These are phyloP conservation scores for Metopia argyrocephala DNA, from an alignment of 2,888 invertebrate species.

Conservation along the genomic window DNA sequence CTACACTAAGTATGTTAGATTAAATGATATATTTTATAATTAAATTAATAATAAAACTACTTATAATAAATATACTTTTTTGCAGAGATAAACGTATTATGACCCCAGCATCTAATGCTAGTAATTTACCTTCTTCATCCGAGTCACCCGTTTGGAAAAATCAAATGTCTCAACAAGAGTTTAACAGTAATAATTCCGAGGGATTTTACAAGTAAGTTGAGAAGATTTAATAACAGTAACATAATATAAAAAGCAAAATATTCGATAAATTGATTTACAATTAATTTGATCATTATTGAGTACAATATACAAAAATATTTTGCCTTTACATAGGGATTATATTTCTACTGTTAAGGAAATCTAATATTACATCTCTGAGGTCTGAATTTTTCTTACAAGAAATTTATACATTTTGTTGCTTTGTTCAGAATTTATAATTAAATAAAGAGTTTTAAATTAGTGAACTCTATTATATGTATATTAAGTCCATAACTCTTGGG, in stretches of 20 bases:
- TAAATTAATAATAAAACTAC: background rate
- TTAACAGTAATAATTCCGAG: slow-evolving; percentile 77
- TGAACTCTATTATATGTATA: no score
- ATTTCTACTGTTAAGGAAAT: no score
- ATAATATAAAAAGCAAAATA: background rate
- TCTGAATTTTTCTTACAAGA: no score
- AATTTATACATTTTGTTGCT: no score
- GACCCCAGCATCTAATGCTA: slow-evolving; percentile 76
- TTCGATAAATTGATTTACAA: no score
- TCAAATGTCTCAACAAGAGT: slow-evolving; percentile 78
- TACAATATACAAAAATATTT: no score
- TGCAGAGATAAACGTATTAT: slow-evolving; percentile 76
- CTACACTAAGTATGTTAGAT: slow-evolving; percentile 69
- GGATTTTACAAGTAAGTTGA: slow-evolving; percentile 75
- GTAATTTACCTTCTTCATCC: slow-evolving; percentile 76
- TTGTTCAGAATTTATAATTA: no score
- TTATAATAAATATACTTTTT: background rate
- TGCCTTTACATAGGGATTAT: no score
- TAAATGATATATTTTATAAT: background rate
- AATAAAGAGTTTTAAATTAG: no score
- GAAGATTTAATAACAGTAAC: background rate
- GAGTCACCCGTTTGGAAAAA: slow-evolving; percentile 78
- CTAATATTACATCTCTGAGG: no score
- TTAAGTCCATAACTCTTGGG: no score
- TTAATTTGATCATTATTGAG: no score